Conservation (phyloP, 2,797 vertebrate genomes). For the Gastrophryne carolinensis region DNA sequence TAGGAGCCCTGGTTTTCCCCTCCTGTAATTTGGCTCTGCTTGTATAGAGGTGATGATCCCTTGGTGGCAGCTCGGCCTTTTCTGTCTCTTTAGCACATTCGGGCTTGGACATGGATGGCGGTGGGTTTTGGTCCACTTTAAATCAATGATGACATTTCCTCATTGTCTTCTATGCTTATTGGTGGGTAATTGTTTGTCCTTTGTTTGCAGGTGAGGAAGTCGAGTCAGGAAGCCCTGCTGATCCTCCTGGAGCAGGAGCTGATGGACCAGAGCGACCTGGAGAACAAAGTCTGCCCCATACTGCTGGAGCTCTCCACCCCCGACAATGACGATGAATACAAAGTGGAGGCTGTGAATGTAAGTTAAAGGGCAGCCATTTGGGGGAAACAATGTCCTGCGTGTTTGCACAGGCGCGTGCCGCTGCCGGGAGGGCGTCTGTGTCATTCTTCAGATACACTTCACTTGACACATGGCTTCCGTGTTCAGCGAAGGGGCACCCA, state of each 20-base stretch:
- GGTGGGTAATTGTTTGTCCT: not conserved
- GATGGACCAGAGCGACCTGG: constrained; percentile 81
- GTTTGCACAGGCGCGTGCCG: constrained; percentile 16
- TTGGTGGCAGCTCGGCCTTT: too few species aligned
- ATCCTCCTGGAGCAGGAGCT: constrained; percentile 87
- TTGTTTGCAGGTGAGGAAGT: constrained; percentile 82
- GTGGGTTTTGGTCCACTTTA: too few species aligned
- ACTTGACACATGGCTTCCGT: not conserved
- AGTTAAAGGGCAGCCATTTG: constrained; percentile 56
- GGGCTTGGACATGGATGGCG: too few species aligned
- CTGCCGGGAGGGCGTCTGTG: not conserved
- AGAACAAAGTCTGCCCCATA: constrained; percentile 86
- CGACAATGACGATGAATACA: constrained; percentile 83
- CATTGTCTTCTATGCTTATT: too few species aligned
- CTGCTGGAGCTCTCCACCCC: constrained; percentile 83
- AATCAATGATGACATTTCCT: too few species aligned
- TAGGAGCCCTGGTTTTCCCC: too few species aligned
- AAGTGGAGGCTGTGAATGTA: constrained; percentile 86
- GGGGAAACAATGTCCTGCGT: not conserved
- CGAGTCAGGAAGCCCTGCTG: constrained; percentile 85
- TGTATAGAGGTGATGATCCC: too few species aligned
- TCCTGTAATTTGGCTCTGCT: too few species aligned
- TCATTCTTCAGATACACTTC: not conserved
- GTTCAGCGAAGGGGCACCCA: not conserved
- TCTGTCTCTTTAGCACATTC: too few species aligned